Conservation (phyloP, 2,888 invertebrate genomes). For the Epirrhoe tristata region DNA sequence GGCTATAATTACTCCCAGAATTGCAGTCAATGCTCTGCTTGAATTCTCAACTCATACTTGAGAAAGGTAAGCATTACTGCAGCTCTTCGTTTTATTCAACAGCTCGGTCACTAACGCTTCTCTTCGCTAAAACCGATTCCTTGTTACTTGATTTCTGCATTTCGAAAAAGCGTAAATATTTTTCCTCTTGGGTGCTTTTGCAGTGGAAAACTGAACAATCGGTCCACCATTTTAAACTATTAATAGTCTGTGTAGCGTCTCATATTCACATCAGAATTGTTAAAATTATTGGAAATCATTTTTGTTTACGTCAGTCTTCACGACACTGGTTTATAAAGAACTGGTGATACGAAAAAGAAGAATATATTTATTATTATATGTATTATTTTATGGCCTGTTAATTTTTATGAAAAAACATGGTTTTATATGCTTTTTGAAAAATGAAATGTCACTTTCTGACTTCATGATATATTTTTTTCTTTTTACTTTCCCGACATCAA, state of each 20-base stretch:
- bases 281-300: too few relatives aligned
- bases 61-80: constrained; percentile 73
- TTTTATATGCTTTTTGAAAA: too few relatives aligned
- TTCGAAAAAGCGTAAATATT: constrained; percentile 84
- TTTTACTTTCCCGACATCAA: constrained; percentile 18
- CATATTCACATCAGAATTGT: too few relatives aligned
- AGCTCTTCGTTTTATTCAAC: constrained; percentile 77
- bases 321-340: too few relatives aligned
- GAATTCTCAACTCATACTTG: constrained; percentile 67
- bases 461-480: too few relatives aligned
- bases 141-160: constrained; percentile 85
- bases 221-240: constrained; percentile 69
- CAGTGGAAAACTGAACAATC: constrained; percentile 75
- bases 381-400: too few relatives aligned
- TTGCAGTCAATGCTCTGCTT: constrained; percentile 51
- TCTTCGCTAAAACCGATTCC: constrained; percentile 83
- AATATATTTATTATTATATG: too few relatives aligned
- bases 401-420: too few relatives aligned
- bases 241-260: constrained; percentile 29
- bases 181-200: constrained; percentile 79
- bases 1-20: constrained; percentile 49
- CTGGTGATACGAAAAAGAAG: too few relatives aligned
- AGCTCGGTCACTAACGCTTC: constrained; percentile 71
- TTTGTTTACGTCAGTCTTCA: too few relatives aligned
- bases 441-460: too few relatives aligned